Evolutionary conservation across 2,113 vertebrate species (phyloP), one percentile per base, ranked within the genome.

Genomic region (Callopanchax toddi): DNA sequence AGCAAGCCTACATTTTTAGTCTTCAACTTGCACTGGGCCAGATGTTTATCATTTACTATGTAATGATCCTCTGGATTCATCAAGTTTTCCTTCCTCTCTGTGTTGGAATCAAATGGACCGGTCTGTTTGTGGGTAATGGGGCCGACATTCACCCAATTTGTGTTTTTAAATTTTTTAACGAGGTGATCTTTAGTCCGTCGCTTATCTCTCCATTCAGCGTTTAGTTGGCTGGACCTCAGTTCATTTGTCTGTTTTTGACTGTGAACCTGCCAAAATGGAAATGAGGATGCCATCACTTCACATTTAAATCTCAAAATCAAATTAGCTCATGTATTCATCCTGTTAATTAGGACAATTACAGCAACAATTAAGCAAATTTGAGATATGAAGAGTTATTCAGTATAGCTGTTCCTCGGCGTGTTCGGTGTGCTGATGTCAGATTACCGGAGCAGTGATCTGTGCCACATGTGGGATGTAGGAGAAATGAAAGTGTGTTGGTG

Each of bases 111-210:
- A 70, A 70, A 73, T 75, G 53, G 53, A 42, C 49, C 50, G 12
- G 45, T 34, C 20, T 65, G 59, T 62, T 72, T 64, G 60, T 23
- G 59, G 54, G 52, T 77, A 82, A 74, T 74, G 69, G 72, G 42
- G n/a, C 66, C 62, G 26, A 48, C 51, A 50, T 77, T 74, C 45
- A 66, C 43, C 42, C 26, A 3, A 65, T 74, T 57, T 62, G 44
- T 77, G 51, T 71, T 76, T 57, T n/a, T n/a, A n/a, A 65, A 55
- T 62, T 32, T 68, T 74, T 75, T 66, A 69, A 70, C 62, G 71
- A 57, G 37, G 3, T 26, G 20, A 52, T 58, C 66, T 61, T 60
- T 62, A 71, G 52, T 61, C 63, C 21, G 46, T 55, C 49, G 18
- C 49, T 26, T 43, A 26, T 61, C 23, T 23, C 54, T n/a, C 11